phyloP scores from a whole-genome alignment of 2,888 invertebrate genomes.

The Apodemia zela region DNA sequence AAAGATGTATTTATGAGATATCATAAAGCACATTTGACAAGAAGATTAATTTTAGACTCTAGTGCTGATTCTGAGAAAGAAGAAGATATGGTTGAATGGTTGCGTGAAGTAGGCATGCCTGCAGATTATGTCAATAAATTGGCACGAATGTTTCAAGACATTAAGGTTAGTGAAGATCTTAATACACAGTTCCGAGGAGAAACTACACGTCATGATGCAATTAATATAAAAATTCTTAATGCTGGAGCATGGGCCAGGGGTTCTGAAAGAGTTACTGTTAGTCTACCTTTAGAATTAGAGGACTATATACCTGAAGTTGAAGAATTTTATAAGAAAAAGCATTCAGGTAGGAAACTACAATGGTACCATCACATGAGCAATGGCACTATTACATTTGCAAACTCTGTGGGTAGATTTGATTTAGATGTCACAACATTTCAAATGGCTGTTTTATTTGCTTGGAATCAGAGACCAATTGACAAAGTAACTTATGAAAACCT shows the following conservation, averaged over 20 bases:
- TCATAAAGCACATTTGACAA: slow-evolving; percentile 98
- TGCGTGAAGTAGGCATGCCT: slow-evolving; percentile 99
- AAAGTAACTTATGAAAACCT: slow-evolving; percentile 98
- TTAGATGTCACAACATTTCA: slow-evolving; percentile 99
- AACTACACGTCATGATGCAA: slow-evolving; percentile 90
- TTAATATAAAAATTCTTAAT: slow-evolving; percentile 99
- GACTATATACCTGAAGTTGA: slow-evolving; percentile 99
- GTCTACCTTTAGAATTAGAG: slow-evolving; percentile 97
- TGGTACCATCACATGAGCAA: slow-evolving; percentile 99
- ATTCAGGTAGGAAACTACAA: slow-evolving; percentile 97
- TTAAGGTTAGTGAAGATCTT: slow-evolving; percentile 98
- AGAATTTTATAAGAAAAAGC: slow-evolving; percentile 98
- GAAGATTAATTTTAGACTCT: slow-evolving; percentile 96
- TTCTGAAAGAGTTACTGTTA: slow-evolving; percentile 96
- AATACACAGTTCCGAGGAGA: slow-evolving; percentile 95
- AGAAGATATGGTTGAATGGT: slow-evolving; percentile 99
- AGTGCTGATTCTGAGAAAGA: slow-evolving; percentile 99
- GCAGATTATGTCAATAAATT: slow-evolving; percentile 99
- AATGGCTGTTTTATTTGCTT: slow-evolving; percentile 99
- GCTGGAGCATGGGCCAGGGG: slow-evolving; percentile 99
- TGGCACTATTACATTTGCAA: slow-evolving; percentile 97
- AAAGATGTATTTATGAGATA: slow-evolving; percentile 99
- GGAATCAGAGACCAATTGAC: slow-evolving; percentile 97
- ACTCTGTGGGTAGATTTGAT: slow-evolving; percentile 95
- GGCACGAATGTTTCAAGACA: slow-evolving; percentile 98